Conservation (phyloP, 1,140 invertebrate species). For the Dreissena polymorpha region DNA sequence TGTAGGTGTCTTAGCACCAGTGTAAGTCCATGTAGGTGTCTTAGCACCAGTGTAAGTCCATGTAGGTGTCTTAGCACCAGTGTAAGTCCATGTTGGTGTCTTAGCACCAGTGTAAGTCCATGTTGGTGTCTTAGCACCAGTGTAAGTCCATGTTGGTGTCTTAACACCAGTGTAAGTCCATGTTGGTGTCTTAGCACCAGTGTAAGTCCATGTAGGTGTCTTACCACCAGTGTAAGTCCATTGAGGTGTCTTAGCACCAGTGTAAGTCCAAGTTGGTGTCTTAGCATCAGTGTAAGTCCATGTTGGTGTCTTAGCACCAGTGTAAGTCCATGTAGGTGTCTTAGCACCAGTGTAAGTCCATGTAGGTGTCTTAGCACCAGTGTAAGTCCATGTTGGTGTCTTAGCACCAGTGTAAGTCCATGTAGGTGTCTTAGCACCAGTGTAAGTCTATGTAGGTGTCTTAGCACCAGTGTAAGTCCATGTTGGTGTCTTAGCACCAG, state of each 20-base stretch:
- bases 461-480: conserved; percentile 13
- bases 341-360: conserved; percentile 13
- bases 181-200: conserved; percentile 20
- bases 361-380: conserved; percentile 17
- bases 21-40: background rate
- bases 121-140: conserved; percentile 20
- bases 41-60: conserved; percentile 13
- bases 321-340: background rate
- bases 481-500: conserved; percentile 20
- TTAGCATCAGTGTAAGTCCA: conserved; percentile 13
- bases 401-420: conserved; percentile 13
- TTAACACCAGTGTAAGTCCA: conserved; percentile 10
- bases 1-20: conserved; percentile 17
- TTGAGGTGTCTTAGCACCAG: conserved; percentile 29
- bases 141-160: background rate
- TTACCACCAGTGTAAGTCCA: too few species aligned
- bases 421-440: conserved; percentile 17
- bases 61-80: conserved; percentile 17
- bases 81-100: background rate
- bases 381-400: background rate
- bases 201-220: too few species aligned
- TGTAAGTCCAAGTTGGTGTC: background rate
- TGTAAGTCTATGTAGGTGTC: background rate
- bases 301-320: conserved; percentile 20
- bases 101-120: conserved; percentile 13